A percentile compares a stretch with the other conserved stretches of the same genome.
These are phyloP conservation scores for Psittacula cyanocephala DNA, from an alignment of 2,113 vertebrate species.

Conservation along the genomic window DNA sequence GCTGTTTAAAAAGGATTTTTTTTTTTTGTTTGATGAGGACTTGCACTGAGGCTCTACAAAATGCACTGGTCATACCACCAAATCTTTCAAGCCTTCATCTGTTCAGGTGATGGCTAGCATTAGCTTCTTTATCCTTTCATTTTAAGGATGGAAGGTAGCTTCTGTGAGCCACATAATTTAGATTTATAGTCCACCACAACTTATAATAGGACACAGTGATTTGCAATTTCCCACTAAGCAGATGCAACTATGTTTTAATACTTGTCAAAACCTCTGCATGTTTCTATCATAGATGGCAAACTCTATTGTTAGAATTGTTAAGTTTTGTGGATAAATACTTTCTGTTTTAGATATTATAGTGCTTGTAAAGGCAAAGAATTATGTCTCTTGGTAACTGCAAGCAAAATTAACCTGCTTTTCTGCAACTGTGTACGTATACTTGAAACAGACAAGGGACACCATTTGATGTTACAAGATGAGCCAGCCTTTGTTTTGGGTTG, in stretches of 20 bases:
- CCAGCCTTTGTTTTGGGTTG: neutral
- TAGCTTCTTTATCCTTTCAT: neutral
- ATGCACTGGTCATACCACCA: neutral
- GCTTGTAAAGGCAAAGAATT: constrained; percentile 15
- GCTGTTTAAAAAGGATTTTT: neutral
- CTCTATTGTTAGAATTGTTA: neutral
- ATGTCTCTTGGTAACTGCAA: neutral
- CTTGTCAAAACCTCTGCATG: neutral
- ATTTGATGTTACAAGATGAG: neutral
- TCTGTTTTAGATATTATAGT: neutral
- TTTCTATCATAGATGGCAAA: neutral
- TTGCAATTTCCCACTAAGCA: neutral
- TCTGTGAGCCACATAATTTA: neutral
- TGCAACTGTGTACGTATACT: neutral
- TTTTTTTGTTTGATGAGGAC: neutral
- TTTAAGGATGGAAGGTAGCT: neutral
- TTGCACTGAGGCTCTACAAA: neutral
- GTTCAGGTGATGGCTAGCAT: neutral
- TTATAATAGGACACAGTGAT: neutral
- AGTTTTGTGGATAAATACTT: neutral
- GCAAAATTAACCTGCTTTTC: neutral
- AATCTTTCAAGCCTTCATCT: neutral
- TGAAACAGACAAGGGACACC: neutral
- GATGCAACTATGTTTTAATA: neutral
- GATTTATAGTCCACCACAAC: neutral